Evolutionary conservation across 23 tunicate species (phyloP), one percentile per base, ranked within the genome.

Genomic region (Corella eumyota): DNA sequence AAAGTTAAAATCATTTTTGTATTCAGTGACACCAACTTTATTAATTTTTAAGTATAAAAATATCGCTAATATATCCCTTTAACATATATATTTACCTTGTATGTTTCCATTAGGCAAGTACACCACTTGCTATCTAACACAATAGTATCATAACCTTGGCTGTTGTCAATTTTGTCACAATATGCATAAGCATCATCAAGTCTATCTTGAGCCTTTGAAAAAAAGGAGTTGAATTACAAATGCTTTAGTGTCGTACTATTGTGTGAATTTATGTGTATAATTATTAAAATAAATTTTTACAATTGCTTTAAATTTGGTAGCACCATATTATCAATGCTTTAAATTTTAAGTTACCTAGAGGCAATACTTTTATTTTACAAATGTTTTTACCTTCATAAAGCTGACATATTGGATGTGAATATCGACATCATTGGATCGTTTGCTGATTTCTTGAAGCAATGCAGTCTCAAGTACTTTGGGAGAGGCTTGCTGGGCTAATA

Each of bases 371-470:
- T n/a, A n/a, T n/a, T n/a, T n/a, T n/a, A n/a, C n/a, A 64, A 25
- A 13, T 5, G 22, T 27, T 7, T 24, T 28, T 60, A 79, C 96
- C 73, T 67, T 88, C 57, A 88, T 19, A 63, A 88, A 79, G 30
- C 58, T 73, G 11, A 88, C 87, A 50, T 88, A 88, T 45, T 79
- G 62, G 40, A 72, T 68, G 47, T 88, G 73, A 25, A 88, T 36
- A 1, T 77, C 72, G 6, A 61, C 34, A 32, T 88, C 96, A 45
- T 26, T 69, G 15, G 80, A 74, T 25, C 81, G 56, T 44, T 51
- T 67, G 19, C 59, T 74, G 33, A 88, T 32, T 58, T 88, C 96
- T 46, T 88, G 53, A 23, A 78, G 35, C 25, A 88, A 58, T 13
- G 88, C 68, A 23, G 73, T 56, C 65, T 88, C 88, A 24, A 88